Evolutionary conservation across 2,113 vertebrate species (phyloP).

Genomic region (Pygoscelis adeliae): DNA sequence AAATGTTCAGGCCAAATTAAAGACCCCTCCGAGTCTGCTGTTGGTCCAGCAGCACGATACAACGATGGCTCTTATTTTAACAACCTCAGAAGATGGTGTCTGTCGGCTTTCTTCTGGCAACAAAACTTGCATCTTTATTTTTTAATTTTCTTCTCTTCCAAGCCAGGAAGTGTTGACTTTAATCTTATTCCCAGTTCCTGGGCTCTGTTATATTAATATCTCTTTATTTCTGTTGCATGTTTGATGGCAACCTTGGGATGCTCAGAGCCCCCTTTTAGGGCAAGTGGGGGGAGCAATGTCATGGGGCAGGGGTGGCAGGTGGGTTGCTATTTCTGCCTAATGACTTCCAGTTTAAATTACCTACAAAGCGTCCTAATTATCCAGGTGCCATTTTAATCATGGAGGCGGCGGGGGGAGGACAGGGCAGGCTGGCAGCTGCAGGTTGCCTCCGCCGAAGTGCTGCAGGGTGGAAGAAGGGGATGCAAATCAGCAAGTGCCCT

Average conservation of each 20-base stretch:
- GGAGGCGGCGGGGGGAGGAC: background rate
- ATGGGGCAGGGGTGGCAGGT: background rate
- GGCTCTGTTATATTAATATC: conserved; percentile 43
- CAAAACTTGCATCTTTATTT: background rate
- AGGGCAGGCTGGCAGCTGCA: background rate
- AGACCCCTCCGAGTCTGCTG: background rate
- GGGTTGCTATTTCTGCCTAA: conserved; percentile 51
- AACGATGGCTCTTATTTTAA: conserved; percentile 26
- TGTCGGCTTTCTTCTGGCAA: conserved; percentile 35
- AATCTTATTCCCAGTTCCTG: conserved; percentile 54
- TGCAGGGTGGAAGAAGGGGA: background rate
- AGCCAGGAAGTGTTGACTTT: conserved; percentile 18
- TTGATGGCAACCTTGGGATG: conserved; percentile 51
- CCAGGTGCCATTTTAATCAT: conserved; percentile 25
- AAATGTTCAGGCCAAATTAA: conserved; percentile 48
- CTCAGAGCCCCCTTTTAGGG: conserved; percentile 54
- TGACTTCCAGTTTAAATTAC: conserved; percentile 63
- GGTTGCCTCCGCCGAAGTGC: background rate
- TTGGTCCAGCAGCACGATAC: conserved; percentile 11
- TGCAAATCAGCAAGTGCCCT: background rate
- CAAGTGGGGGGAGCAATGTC: background rate
- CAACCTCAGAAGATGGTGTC: conserved; percentile 34
- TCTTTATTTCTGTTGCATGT: conserved; percentile 59
- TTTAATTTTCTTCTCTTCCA: background rate
- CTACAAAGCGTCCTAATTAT: conserved; percentile 48